Evolutionary conservation across 1,140 invertebrate species (phyloP), one percentile per base, ranked within the genome.

Genomic region (Aphaenogaster floridana): DNA sequence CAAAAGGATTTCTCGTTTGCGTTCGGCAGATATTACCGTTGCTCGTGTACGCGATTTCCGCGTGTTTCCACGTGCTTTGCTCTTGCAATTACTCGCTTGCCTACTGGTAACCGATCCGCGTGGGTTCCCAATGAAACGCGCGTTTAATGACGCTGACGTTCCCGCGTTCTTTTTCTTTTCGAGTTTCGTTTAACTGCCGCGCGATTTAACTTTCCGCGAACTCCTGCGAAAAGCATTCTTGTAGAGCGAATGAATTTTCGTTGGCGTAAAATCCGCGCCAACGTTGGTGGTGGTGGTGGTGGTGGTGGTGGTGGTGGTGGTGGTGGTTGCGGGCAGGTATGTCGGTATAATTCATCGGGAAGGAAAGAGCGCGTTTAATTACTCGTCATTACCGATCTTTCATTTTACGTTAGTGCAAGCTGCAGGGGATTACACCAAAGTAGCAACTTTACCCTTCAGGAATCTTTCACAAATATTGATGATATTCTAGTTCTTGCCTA

Each of bases 1-100:
- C 80, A 76, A 84, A 28, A 84, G 45, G n/a, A 84, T 48, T 57
- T 74, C 17, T 76, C 80, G 68, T 45, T 59, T 21, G 9, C 79
- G 42, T 84, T 76, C 17, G n/a, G 69, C 57, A 84, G 52, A 84
- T 74, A 84, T 84, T 84, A 84, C 48, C 61, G 34, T 68, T 17
- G 78, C 54, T 63, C 69, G 28, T 57, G 80, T 50, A 61, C 42
- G 17, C 42, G 68, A 74, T 72, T 74, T 63, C 34, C 78, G 36
- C 21, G 48, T 54, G 63, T 66, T 78, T 64, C 36, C 52, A 45
- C 21, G 21, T 45, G 79, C 52, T 48, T 57, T n/a, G 54, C 69
- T 72, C 68, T 21, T 42, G 69, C 42, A 76, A 61, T 74, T 74
- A 76, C 21, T 21, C 54, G 69, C 21, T 57, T 17, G 66, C 17